phyloP scores from a whole-genome alignment of 2,113 vertebrate genomes.

The Sinocyclocheilus maitianheensis region DNA sequence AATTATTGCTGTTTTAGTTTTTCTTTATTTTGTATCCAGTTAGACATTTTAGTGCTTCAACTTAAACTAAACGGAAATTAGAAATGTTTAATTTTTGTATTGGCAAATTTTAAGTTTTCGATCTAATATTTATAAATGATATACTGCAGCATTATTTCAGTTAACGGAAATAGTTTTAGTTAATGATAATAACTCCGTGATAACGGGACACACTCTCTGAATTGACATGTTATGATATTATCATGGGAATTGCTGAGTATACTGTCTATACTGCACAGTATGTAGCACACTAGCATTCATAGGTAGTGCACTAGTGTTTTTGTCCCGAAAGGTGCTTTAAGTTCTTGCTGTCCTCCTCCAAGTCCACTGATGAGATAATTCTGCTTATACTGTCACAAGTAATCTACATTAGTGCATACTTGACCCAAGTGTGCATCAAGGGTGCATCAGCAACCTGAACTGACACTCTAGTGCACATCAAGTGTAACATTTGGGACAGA shows the following conservation, averaged over 20 bases:
- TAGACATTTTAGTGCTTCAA: too few relatives aligned
- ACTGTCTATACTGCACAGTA: neutral
- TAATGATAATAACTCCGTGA: too few relatives aligned
- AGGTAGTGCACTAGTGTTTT: neutral
- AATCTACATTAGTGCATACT: neutral
- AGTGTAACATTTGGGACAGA: neutral
- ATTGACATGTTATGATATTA: neutral
- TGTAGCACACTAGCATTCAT: neutral
- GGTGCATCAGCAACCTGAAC: neutral
- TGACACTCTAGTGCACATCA: slow-evolving; percentile 2
- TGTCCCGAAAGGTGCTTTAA: neutral
- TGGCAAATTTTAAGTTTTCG: too few relatives aligned
- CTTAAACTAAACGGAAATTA: too few relatives aligned
- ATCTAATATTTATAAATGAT: too few relatives aligned
- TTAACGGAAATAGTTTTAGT: too few relatives aligned
- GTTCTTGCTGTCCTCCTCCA: neutral
- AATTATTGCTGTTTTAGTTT: too few relatives aligned
- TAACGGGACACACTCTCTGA: neutral
- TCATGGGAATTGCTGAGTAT: neutral
- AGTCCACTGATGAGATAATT: neutral
- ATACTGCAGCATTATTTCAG: too few relatives aligned
- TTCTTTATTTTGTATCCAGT: too few relatives aligned
- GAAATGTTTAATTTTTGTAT: too few relatives aligned
- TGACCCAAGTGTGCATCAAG: neutral
- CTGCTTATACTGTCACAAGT: neutral